These are phyloP conservation scores for Nebria ingens DNA, from an alignment of 1,140 invertebrate genomes.

Conservation along the genomic window DNA sequence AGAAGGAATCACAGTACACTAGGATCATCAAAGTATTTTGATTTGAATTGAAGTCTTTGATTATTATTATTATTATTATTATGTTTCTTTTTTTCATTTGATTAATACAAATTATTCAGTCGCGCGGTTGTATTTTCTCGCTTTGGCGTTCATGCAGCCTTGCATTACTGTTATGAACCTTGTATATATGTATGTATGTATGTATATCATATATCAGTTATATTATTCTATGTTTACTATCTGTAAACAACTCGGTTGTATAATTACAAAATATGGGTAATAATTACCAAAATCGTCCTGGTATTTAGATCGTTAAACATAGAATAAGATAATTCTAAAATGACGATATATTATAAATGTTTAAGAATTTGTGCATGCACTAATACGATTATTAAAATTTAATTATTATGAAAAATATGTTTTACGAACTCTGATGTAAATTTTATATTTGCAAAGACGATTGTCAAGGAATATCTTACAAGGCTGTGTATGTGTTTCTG, in stretches of 20 bases:
- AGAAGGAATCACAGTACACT: neutral
- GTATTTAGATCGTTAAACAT: too few species aligned
- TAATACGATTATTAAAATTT: constrained; percentile 14
- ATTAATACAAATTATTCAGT: neutral
- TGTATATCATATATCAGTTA: too few species aligned
- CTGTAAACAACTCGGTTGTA: too few species aligned
- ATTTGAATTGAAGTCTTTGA: neutral
- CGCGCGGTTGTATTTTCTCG: neutral
- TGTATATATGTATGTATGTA: too few species aligned
- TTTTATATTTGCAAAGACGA: constrained; percentile 22
- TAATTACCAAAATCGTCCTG: too few species aligned
- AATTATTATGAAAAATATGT: constrained; percentile 24
- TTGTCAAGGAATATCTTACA: constrained; percentile 27
- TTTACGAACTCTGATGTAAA: constrained; percentile 7
- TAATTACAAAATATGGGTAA: too few species aligned
- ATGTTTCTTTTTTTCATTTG: neutral
- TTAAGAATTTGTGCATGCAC: constrained; percentile 12
- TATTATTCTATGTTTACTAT: too few species aligned
- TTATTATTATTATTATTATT: too few species aligned
- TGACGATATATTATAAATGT: constrained; percentile 13
- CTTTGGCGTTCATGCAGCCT: neutral
- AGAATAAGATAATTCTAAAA: constrained; percentile 8
- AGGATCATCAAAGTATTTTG: neutral
- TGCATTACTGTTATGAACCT: neutral
- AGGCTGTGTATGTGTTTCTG: constrained; percentile 17